Percentiles rank a stretch among this genome's conserved stretches.
phyloP scores from a whole-genome alignment of 2,888 invertebrate species.

The Drosophila fulvimacula region DNA sequence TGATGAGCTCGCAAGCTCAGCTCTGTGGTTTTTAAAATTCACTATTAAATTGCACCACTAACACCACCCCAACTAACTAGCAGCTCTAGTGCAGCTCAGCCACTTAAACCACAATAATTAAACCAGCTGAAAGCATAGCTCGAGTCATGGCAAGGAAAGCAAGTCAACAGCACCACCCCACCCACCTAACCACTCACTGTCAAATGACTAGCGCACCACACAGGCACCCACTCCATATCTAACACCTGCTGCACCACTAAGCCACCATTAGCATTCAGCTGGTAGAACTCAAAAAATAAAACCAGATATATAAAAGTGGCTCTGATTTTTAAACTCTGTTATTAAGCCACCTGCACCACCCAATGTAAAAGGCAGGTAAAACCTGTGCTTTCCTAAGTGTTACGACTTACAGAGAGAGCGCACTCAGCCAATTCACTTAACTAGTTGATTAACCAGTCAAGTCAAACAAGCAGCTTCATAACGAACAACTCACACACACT shows the following conservation, averaged over 20 bases:
- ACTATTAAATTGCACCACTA: neutral
- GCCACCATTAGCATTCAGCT: neutral
- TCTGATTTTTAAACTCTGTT: neutral
- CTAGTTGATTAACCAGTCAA: constrained; percentile 70
- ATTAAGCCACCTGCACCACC: neutral
- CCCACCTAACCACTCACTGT: neutral
- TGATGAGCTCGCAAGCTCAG: neutral
- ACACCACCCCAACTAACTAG: neutral
- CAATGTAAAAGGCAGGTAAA: neutral
- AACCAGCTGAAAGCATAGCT: neutral
- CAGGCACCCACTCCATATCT: neutral
- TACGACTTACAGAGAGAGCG: constrained; percentile 18
- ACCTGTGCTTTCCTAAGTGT: neutral
- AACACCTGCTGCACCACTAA: constrained; percentile 1
- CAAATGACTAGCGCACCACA: neutral
- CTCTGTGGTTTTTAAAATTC: neutral
- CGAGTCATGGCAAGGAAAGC: neutral
- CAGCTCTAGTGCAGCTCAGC: neutral
- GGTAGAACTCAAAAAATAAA: neutral
- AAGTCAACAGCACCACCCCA: neutral
- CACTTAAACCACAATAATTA: neutral
- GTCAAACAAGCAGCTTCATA: constrained; percentile 47
- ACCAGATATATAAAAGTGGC: neutral
- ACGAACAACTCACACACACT: constrained; percentile 38
- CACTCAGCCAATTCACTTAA: constrained; percentile 72